These are phyloP conservation scores for Drosophila bocki DNA, from an alignment of 1,140 invertebrate genomes.

Conservation along the genomic window DNA sequence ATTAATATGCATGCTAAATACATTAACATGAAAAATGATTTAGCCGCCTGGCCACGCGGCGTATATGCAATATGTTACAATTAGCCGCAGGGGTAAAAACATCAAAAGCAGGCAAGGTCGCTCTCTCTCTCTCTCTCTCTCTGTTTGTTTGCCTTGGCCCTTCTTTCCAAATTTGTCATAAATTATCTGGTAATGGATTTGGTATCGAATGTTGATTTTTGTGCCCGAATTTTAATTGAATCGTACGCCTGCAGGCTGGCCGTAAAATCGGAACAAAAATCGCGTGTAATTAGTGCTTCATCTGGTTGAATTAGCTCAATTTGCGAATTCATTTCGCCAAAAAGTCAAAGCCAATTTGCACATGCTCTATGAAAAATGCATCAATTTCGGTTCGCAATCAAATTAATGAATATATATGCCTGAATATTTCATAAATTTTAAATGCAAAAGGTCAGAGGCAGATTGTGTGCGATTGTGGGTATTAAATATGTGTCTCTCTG, in stretches of 20 bases:
- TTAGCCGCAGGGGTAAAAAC: constrained; percentile 18
- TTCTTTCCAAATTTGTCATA: constrained; percentile 50
- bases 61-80: constrained; percentile 65
- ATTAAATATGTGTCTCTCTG: constrained; percentile 38
- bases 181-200: constrained; percentile 42
- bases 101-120: constrained; percentile 57
- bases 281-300: constrained; percentile 35
- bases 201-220: constrained; percentile 65
- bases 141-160: constrained; percentile 5
- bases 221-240: constrained; percentile 34
- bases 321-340: constrained; percentile 28
- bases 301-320: constrained; percentile 34
- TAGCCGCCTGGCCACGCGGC: constrained; percentile 21
- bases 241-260: neutral
- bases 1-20: constrained; percentile 76
- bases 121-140: neutral
- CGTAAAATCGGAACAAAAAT: neutral
- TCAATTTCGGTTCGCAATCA: constrained; percentile 40
- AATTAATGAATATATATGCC: constrained; percentile 50
- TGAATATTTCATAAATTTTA: constrained; percentile 49
- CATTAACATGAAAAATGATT: constrained; percentile 75
- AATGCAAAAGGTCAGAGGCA: constrained; percentile 1
- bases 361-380: constrained; percentile 38
- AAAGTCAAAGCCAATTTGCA: constrained; percentile 37
- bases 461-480: constrained; percentile 47